phyloP scores from a whole-genome alignment of 2,113 vertebrate genomes.

The Varanus salvator region DNA sequence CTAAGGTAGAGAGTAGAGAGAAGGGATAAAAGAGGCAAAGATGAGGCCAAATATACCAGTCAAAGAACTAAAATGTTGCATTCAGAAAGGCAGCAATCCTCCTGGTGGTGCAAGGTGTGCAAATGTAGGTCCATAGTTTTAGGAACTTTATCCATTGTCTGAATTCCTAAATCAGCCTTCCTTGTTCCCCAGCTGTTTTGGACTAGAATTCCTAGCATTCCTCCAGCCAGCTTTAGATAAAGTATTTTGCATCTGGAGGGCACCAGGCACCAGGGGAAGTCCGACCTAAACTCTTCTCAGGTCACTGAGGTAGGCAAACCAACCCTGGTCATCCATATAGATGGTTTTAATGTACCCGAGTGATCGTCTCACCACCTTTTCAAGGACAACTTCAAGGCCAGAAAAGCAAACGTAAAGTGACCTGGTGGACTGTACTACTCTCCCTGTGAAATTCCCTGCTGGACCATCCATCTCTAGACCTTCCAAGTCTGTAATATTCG shows the following conservation, averaged over 20 bases:
- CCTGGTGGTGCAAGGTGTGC: neutral
- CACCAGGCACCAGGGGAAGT: neutral
- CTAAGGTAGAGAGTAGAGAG: neutral
- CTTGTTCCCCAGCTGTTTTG: neutral
- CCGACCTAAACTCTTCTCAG: neutral
- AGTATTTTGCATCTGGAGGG: neutral
- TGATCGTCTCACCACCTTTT: neutral
- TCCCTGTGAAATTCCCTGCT: neutral
- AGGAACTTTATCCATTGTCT: neutral
- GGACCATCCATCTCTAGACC: neutral
- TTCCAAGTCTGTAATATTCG: too few species aligned
- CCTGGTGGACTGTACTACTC: neutral
- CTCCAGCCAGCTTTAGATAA: neutral
- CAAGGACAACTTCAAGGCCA: neutral
- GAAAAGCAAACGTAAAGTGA: too few species aligned
- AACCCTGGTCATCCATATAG: neutral
- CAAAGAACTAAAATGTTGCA: neutral
- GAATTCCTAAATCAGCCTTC: neutral
- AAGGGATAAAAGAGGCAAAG: neutral
- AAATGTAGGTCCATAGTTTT: neutral
- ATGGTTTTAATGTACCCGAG: neutral
- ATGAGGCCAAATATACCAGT: too few species aligned
- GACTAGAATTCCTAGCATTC: neutral
- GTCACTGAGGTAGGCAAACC: neutral
- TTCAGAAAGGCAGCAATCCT: neutral